Evolutionary conservation across 2,888 invertebrate species (phyloP), one percentile per base, ranked within the genome.

Genomic region (Gonocerus acuteangulatus): DNA sequence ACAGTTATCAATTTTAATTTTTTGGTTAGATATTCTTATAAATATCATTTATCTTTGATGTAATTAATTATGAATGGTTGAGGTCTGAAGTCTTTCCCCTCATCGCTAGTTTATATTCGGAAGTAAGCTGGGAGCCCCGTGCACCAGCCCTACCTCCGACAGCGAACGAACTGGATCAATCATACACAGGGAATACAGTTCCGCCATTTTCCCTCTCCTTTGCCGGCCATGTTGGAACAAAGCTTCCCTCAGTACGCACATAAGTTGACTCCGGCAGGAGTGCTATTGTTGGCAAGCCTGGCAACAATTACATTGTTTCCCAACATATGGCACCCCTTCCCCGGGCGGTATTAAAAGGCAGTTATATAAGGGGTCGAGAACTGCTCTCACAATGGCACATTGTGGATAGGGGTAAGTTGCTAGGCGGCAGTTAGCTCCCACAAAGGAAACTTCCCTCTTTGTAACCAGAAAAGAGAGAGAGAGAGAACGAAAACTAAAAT

Each of bases 301-400:
- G 21, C 62, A 60, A 63, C 65, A 65, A 65, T 65, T 65, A 65
- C 65, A 64, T 65, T 65, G 65, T 65, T 65, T 63, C 65, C 62
- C 62, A 65, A 65, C 65, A 65, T 65, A 65, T 65, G 65, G 61
- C 49, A 56, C 56, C 60, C 48, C 45, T 47, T 34, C 34, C 7
- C 58, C 36, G 44, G 22, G 23, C 48, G 52, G 62, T 60, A 65
- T 65, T 65, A 65, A 65, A 65, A 65, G 64, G 48, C 64, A 65
- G 62, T 65, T 65, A 65, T 64, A 64, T 62, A 62, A 57, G 64
- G 54, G 44, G 16, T 34, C 16, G 36, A 42, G 45, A 52, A 18
- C 42, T 23, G 21, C 11, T 19, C 32, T 19, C 32, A 13, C 59
- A 34, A 36, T 36, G 44, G 47, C 57, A 48, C 51, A 52, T 48